Percentiles rank a stretch among this genome's conserved stretches.
These are phyloP conservation scores for Noctilio leporinus DNA, from an alignment of 2,113 vertebrate genomes.

Conservation along the genomic window DNA sequence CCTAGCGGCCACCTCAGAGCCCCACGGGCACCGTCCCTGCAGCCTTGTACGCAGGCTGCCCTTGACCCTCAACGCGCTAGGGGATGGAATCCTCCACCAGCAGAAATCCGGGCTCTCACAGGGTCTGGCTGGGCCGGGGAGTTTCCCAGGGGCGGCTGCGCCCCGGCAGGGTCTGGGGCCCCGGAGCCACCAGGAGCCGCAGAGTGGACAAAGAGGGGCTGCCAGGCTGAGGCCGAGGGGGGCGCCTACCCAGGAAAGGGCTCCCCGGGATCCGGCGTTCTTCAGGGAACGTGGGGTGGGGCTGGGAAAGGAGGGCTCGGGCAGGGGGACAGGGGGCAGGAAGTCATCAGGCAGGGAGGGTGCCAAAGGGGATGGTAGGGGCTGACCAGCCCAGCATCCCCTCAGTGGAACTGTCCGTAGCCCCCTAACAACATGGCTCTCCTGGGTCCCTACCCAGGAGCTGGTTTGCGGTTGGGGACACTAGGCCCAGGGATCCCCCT, in stretches of 20 bases:
- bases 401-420: neutral
- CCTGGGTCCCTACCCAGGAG: too few relatives aligned
- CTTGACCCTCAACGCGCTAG: too few relatives aligned
- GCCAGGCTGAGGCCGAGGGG: neutral
- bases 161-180: neutral
- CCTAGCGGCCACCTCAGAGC: neutral
- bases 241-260: neutral
- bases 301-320: neutral
- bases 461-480: neutral
- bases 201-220: neutral
- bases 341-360: too few relatives aligned
- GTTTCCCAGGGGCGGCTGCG: neutral
- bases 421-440: neutral
- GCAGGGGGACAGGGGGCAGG: too few relatives aligned
- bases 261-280: neutral
- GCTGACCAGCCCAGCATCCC: rapidly evolving
- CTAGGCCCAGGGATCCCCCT: neutral
- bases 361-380: neutral
- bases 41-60: neutral
- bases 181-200: neutral
- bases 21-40: neutral
- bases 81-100: neutral
- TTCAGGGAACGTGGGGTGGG: neutral
- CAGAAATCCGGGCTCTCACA: neutral
- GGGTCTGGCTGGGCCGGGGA: neutral